phyloP scores from a whole-genome alignment of 1,140 invertebrate genomes.

The Streblospio benedicti region DNA sequence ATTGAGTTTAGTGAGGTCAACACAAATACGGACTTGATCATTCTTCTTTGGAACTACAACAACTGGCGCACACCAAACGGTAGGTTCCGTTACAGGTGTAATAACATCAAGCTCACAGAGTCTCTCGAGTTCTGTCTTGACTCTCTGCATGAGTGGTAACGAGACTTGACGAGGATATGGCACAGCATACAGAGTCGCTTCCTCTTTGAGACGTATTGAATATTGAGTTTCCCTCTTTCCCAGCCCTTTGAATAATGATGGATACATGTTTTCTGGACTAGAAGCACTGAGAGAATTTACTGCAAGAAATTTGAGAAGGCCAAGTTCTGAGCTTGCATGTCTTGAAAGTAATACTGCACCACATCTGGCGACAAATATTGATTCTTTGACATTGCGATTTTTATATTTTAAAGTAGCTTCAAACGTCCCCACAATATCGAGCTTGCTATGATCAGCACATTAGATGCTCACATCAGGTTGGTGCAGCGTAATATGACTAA shows the following conservation, averaged over 20 bases:
- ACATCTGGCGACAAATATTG: too few species aligned
- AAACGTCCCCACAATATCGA: too few species aligned
- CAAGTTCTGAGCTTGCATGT: too few species aligned
- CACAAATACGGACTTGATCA: background rate
- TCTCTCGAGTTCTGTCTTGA: background rate
- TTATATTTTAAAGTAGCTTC: too few species aligned
- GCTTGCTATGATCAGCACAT: too few species aligned
- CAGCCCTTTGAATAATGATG: background rate
- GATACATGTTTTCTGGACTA: too few species aligned
- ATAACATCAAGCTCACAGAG: background rate
- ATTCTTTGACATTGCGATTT: too few species aligned
- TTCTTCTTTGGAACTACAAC: background rate
- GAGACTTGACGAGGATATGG: background rate
- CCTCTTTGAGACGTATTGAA: background rate
- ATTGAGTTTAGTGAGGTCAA: background rate
- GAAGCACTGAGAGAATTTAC: too few species aligned
- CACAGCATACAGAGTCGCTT: background rate
- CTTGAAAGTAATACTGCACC: too few species aligned
- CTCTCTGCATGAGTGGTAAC: background rate
- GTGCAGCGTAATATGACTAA: too few species aligned
- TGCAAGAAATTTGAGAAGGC: too few species aligned
- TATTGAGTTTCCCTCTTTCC: background rate
- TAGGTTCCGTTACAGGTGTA: background rate
- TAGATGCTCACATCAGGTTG: too few species aligned
- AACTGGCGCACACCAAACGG: background rate